These are phyloP conservation scores for Scolopax bukidnonensis DNA, from an alignment of 2,797 vertebrate genomes.

Conservation along the genomic window DNA sequence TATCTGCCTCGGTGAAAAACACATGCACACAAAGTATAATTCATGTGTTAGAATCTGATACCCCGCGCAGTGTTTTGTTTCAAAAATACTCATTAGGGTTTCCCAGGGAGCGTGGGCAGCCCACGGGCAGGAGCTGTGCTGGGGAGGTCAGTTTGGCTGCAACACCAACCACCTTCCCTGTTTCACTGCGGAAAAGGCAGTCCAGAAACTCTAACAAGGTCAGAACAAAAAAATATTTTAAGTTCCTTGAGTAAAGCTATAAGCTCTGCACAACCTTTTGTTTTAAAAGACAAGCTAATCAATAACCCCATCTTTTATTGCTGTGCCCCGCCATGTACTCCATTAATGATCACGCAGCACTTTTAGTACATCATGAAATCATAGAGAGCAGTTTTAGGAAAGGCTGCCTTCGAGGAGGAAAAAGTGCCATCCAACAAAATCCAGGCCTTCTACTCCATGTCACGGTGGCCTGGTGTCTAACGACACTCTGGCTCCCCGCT, in stretches of 20 bases:
- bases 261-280: neutral
- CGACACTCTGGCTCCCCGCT: conserved; percentile 35
- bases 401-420: conserved; percentile 35
- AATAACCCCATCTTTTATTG: conserved; percentile 22
- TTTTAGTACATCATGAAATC: conserved; percentile 35
- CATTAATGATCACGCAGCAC: conserved; percentile 6
- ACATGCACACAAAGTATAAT: neutral
- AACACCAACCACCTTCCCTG: neutral
- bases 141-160: accelerated
- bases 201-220: neutral
- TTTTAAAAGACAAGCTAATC: conserved; percentile 38
- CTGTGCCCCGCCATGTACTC: neutral
- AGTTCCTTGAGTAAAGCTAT: neutral
- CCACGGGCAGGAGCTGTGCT: neutral
- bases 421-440: conserved; percentile 54
- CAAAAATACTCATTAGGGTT: neutral
- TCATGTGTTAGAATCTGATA: neutral
- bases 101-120: neutral
- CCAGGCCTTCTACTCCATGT: conserved; percentile 47
- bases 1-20: neutral
- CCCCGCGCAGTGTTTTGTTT: neutral
- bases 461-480: conserved; percentile 45
- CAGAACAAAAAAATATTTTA: conserved; percentile 7
- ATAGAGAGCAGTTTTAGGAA: conserved; percentile 39
- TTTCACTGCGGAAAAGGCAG: neutral